Evolutionary conservation across 2,797 vertebrate genomes (phyloP).

Genomic region (Syndactyla subalaris): DNA sequence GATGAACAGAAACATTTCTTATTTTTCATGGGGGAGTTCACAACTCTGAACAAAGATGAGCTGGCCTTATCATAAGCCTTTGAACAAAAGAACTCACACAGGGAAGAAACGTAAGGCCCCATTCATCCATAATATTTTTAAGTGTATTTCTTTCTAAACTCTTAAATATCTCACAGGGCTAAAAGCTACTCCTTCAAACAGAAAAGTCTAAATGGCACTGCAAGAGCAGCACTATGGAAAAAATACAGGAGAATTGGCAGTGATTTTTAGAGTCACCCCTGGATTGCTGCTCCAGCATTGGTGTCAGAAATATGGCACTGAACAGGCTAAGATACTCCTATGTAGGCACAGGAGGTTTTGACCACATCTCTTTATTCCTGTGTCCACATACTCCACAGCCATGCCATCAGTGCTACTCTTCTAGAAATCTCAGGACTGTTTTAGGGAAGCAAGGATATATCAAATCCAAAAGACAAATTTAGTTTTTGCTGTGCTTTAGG

Average conservation of each 20-base stretch:
- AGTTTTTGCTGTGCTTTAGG: neutral
- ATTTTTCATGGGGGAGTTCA: neutral
- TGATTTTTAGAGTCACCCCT: neutral
- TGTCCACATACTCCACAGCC: neutral
- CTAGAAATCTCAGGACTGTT: neutral
- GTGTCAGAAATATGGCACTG: neutral
- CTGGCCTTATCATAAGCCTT: neutral
- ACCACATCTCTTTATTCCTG: neutral
- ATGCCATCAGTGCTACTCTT: neutral
- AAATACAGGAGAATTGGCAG: neutral
- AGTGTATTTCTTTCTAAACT: neutral
- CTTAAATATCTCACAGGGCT: neutral
- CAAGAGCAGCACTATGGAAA: neutral
- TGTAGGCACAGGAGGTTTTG: neutral
- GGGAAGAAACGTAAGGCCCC: neutral
- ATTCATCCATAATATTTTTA: neutral
- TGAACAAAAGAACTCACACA: neutral
- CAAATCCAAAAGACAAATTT: neutral
- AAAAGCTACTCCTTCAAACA: neutral
- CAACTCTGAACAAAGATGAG: neutral
- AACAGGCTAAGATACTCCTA: neutral
- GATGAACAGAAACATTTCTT: neutral
- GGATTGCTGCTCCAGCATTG: neutral
- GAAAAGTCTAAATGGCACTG: neutral
- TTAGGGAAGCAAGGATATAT: neutral